Evolutionary conservation across 2,888 invertebrate species (phyloP).

Genomic region (Prosapia bicincta): DNA sequence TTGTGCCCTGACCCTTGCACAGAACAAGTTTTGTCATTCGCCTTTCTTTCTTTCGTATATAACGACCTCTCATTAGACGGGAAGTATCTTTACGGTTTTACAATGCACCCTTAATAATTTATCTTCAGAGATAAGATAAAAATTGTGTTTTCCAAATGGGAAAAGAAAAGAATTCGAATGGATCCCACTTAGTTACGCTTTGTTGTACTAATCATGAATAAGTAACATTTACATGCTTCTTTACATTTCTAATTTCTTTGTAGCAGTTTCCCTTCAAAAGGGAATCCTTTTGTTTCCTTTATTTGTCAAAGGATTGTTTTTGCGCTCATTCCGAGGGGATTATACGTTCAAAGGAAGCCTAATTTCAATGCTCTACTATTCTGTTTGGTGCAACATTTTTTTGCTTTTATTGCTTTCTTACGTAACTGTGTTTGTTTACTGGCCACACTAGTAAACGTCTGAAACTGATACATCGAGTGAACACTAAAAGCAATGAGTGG

Average conservation of each 20-base stretch:
- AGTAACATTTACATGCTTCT: not conserved
- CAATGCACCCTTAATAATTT: not conserved
- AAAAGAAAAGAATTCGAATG: not conserved
- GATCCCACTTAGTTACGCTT: not conserved
- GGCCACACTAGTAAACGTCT: no score
- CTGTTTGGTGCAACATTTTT: no score
- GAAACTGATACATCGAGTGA: no score
- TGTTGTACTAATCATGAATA: not conserved
- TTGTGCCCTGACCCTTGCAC: no score
- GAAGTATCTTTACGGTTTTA: no score
- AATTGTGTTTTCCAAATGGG: not conserved
- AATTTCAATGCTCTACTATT: no score
- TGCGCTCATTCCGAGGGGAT: not conserved
- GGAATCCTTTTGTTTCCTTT: not conserved
- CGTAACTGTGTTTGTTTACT: no score
- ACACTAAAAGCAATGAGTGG: no score
- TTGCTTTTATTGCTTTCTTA: no score
- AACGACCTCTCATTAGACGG: no score
- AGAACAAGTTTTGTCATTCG: no score
- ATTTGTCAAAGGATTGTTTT: not conserved
- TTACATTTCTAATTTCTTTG: not conserved
- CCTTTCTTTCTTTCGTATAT: no score
- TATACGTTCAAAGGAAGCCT: not conserved
- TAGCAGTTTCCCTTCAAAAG: not conserved
- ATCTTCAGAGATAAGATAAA: not conserved